Evolutionary conservation across 2,888 invertebrate species (phyloP).

Genomic region (Sminthurinus aureus): DNA sequence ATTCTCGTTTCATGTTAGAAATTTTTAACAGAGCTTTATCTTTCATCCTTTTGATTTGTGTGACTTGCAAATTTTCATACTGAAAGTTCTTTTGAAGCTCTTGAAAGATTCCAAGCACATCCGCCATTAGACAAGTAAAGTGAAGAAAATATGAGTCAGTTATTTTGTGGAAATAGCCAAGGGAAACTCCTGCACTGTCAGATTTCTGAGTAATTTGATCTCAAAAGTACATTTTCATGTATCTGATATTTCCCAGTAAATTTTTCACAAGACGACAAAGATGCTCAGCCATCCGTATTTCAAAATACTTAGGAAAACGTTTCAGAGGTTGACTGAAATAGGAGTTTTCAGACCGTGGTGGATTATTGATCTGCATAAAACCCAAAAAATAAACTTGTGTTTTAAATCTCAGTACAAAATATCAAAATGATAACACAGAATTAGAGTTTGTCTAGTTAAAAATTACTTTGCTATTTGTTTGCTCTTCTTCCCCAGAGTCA

Average conservation of each 20-base stretch:
- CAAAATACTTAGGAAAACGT: background rate
- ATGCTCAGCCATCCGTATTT: slow-evolving; percentile 22
- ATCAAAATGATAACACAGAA: background rate
- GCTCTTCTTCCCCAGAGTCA: background rate
- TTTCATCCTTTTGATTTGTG: background rate
- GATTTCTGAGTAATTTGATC: background rate
- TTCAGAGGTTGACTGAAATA: background rate
- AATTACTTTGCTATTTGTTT: background rate
- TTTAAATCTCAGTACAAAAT: too few species aligned
- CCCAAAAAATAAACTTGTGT: too few species aligned
- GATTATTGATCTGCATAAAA: too few species aligned
- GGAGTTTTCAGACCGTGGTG: background rate
- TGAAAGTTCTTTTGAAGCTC: slow-evolving; percentile 12
- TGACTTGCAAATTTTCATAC: background rate
- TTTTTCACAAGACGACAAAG: background rate
- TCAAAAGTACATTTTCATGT: background rate
- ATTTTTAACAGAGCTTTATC: slow-evolving; percentile 3
- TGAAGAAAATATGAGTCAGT: background rate
- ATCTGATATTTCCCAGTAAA: background rate
- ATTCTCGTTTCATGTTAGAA: background rate
- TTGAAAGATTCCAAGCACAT: slow-evolving; percentile 1
- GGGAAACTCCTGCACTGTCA: background rate
- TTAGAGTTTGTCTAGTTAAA: background rate
- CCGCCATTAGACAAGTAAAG: slow-evolving; percentile 5
- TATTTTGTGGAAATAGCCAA: background rate